A percentile compares a stretch with the other conserved stretches of the same genome.
Conservation (phyloP, 2,797 vertebrate genomes). For the Mormyrops attenuatus region DNA sequence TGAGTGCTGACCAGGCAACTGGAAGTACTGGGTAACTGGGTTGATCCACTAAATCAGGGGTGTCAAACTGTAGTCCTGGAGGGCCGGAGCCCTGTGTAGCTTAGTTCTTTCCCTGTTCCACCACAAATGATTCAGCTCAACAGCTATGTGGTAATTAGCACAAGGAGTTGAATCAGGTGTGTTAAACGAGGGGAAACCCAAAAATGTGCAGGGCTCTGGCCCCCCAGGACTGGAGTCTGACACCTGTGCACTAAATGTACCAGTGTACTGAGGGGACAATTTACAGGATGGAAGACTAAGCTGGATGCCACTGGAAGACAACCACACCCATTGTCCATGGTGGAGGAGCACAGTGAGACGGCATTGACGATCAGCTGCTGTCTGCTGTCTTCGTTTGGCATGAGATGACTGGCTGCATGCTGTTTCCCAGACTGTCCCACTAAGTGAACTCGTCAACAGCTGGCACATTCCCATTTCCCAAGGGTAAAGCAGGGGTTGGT, state of each 20-base stretch:
- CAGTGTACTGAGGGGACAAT: not conserved
- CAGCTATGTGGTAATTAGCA: no score
- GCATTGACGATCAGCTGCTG: not conserved
- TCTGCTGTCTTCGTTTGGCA: not conserved
- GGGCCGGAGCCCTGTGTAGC: no score
- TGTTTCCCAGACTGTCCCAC: not conserved
- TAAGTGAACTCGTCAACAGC: not conserved
- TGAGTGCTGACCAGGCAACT: not conserved
- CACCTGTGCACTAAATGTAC: not conserved
- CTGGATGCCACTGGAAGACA: not conserved
- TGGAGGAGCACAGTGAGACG: not conserved
- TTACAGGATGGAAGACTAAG: not conserved
- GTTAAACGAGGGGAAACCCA: no score
- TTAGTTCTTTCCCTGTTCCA: no score
- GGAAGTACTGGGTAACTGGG: not conserved
- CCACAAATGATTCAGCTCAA: no score
- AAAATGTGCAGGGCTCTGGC: no score
- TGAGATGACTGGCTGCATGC: no score
- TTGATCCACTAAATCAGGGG: not conserved
- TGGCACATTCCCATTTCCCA: not conserved
- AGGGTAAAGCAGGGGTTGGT: not conserved
- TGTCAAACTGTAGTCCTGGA: no score
- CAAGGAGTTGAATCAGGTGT: no score
- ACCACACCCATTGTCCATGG: not conserved
- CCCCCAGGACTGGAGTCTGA: no score